Evolutionary conservation across 1,140 invertebrate species (phyloP).

Genomic region (Pomacea maculata): DNA sequence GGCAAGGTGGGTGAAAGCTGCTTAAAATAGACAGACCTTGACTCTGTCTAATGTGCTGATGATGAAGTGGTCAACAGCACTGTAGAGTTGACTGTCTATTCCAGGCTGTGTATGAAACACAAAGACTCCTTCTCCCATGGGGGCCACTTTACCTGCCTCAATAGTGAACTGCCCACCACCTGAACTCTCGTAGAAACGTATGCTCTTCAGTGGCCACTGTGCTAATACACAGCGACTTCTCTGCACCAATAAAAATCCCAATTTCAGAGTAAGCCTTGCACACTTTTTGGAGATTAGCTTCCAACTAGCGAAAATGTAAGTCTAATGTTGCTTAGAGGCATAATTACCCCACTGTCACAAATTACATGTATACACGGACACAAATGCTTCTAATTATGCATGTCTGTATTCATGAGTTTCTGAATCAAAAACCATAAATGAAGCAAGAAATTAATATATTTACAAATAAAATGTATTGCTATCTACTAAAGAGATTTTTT

Average conservation of each 20-base stretch:
- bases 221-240: slow-evolving; percentile 48
- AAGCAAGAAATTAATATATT: no score
- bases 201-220: slow-evolving; percentile 61
- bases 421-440: no score
- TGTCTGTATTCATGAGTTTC: no score
- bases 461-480: no score
- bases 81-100: slow-evolving; percentile 52
- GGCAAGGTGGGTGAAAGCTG: no score
- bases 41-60: slow-evolving; percentile 51
- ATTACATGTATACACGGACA: no score
- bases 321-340: no score
- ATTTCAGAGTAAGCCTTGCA: background rate
- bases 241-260: slow-evolving; percentile 26
- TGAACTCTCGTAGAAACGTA: slow-evolving; percentile 55
- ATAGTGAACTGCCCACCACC: slow-evolving; percentile 49
- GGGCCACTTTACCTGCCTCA: slow-evolving; percentile 54
- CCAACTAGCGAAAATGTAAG: no score
- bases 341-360: no score
- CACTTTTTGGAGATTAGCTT: background rate
- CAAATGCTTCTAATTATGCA: no score
- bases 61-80: slow-evolving; percentile 55
- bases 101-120: slow-evolving; percentile 46
- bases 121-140: slow-evolving; percentile 60
- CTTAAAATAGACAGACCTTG: slow-evolving; percentile 36
- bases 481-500: no score